Evolutionary conservation across 2,113 vertebrate species (phyloP), one percentile per base, ranked within the genome.

Genomic region (Tupaia chinensis): DNA sequence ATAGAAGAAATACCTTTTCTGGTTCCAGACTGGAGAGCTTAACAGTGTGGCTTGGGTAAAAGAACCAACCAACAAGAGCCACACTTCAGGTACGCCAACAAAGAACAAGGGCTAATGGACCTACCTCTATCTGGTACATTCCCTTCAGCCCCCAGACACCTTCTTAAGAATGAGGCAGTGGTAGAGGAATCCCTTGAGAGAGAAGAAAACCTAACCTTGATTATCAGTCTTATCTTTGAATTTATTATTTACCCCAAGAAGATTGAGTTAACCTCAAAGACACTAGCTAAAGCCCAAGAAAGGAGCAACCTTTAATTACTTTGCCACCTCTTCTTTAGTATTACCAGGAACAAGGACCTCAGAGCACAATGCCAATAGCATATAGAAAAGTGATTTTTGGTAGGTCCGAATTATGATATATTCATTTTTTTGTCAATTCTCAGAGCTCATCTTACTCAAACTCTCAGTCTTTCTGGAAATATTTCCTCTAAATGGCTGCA

Each of bases 101-200:
- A 16, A 61, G 6, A 54, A 11, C n/a, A 60, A 9, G 23, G 17
- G 15, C 60, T 7, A 27, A 16, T 3, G 81, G 44, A 20, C 73
- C 17, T n/a, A 16, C 10, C 29, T 60, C 6, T 0, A 54, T 1
- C 4, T 66, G 20, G 34, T 2, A 3, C 8, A 27, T 56, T 32
- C 15, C 25, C 15, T 63, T 58, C 73, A 78, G 19, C 29, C 34
- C 32, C 82, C 32, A 44, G 69, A 54, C 13, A n/a, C 2, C 54
- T 77, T 83, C 25, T 27, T 23, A 61, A 56, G 4, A 34, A 20
- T 44, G n/a, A 22, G 22, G 2, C 53, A 1, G 8, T 80, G 5
- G 4, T 32, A n/a, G 17, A 20, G 27, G n/a, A 56, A 13, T 16
- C 2, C 11, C 19, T 53, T 15, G 63, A 61, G 22, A 56, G 76